Conservation (phyloP, 2,797 vertebrate species). For the Arctocebus calabarensis region DNA sequence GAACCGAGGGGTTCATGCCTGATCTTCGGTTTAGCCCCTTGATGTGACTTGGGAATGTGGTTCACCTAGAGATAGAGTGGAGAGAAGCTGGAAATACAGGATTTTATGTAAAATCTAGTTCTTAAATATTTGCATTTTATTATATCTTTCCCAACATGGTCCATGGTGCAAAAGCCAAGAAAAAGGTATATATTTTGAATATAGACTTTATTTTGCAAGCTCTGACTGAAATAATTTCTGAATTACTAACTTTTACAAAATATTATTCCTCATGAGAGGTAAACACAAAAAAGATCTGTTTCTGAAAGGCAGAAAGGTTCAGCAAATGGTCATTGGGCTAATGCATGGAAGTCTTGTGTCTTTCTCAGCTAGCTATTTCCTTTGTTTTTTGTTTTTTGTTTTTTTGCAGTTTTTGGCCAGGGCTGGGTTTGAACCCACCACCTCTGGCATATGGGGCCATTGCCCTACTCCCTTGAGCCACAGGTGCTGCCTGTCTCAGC, state of each 20-base stretch:
- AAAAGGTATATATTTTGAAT: not conserved
- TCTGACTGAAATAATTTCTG: not conserved
- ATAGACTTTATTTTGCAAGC: not conserved
- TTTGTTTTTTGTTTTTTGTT: too few relatives aligned
- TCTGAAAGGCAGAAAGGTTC: not conserved
- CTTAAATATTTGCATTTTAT: not conserved
- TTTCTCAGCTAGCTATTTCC: not conserved
- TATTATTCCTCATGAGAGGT: not conserved
- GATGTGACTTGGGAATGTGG: not conserved
- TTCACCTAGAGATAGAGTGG: not conserved
- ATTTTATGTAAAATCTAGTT: not conserved
- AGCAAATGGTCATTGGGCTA: not conserved
- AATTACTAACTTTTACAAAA: not conserved
- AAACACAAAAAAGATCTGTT: not conserved
- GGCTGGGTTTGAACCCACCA: too few relatives aligned
- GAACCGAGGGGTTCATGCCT: not conserved
- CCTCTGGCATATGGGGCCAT: too few relatives aligned
- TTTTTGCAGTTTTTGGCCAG: too few relatives aligned
- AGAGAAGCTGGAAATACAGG: not conserved
- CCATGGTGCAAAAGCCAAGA: not conserved
- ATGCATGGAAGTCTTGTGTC: rapidly evolving
- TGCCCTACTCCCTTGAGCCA: too few relatives aligned
- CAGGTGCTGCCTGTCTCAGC: too few relatives aligned
- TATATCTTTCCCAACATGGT: not conserved
- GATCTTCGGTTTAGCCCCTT: not conserved